Conservation (phyloP, 2,888 invertebrate species). For the Empis livida region DNA sequence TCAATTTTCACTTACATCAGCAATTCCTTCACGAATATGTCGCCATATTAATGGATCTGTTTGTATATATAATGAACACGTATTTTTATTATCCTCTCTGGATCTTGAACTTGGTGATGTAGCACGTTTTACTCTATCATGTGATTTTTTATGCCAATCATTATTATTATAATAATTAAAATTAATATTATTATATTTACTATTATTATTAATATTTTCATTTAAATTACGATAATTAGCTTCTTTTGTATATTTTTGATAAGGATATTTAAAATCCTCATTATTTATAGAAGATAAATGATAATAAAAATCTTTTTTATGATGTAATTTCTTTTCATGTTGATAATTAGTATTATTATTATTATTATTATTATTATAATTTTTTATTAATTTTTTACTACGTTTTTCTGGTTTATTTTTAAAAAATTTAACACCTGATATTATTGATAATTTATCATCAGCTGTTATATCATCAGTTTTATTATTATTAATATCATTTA, state of each 20-base stretch:
- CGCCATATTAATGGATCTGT: conserved; percentile 97
- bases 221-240: conserved; percentile 42
- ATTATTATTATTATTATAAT: conserved; percentile 13
- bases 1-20: conserved; percentile 50
- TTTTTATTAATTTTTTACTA: conserved; percentile 23
- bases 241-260: conserved; percentile 65
- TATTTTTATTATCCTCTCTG: conserved; percentile 65
- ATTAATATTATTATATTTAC: background rate
- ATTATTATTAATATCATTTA: background rate
- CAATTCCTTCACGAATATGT: conserved; percentile 72
- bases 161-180: conserved; percentile 24
- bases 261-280: conserved; percentile 38
- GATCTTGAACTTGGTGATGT: conserved; percentile 31
- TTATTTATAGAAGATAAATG: background rate
- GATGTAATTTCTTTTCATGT: conserved; percentile 5
- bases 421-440: background rate
- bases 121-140: conserved; percentile 42
- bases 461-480: too few relatives aligned
- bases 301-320: background rate
- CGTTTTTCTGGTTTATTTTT: conserved; percentile 5
- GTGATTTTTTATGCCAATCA: conserved; percentile 36
- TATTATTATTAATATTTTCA: background rate
- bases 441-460: conserved; percentile 5
- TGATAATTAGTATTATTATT: conserved; percentile 20
- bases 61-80: conserved; percentile 93